Evolutionary conservation across 2,888 invertebrate species (phyloP).

Genomic region (Scaptomyza caliginosa): DNA sequence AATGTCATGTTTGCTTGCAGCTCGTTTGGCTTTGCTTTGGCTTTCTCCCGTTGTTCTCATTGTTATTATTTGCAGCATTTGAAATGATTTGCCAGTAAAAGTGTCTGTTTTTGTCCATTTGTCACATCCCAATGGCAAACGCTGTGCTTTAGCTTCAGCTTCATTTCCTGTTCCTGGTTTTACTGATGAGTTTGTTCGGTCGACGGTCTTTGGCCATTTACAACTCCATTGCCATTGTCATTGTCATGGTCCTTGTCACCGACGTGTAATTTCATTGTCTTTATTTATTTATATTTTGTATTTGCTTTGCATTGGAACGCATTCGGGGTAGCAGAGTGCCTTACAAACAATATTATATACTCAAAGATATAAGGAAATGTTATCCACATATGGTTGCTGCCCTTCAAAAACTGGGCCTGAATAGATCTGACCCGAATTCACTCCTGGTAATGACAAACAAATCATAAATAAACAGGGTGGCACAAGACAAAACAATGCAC

Average conservation of each 20-base stretch:
- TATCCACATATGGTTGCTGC: too few species aligned
- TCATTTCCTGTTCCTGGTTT: conserved; percentile 40
- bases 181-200: conserved; percentile 6
- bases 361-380: too few species aligned
- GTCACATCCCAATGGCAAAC: conserved; percentile 77
- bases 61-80: conserved; percentile 80
- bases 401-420: conserved; percentile 21
- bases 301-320: conserved; percentile 37
- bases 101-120: conserved; percentile 71
- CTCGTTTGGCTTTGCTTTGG: conserved; percentile 28
- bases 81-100: conserved; percentile 81
- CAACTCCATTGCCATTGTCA: conserved; percentile 37
- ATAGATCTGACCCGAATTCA: neutral
- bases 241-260: conserved; percentile 58
- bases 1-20: conserved; percentile 65
- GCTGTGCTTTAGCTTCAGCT: conserved; percentile 57
- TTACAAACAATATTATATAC: neutral
- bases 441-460: conserved; percentile 19
- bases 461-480: conserved; percentile 31
- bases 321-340: conserved; percentile 13
- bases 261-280: conserved; percentile 75
- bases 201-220: conserved; percentile 13
- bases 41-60: conserved; percentile 24
- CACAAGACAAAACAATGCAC: conserved; percentile 18
- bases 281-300: conserved; percentile 53